phyloP scores from a whole-genome alignment of 1,140 invertebrate species.

The Cardiocondyla obscurior region DNA sequence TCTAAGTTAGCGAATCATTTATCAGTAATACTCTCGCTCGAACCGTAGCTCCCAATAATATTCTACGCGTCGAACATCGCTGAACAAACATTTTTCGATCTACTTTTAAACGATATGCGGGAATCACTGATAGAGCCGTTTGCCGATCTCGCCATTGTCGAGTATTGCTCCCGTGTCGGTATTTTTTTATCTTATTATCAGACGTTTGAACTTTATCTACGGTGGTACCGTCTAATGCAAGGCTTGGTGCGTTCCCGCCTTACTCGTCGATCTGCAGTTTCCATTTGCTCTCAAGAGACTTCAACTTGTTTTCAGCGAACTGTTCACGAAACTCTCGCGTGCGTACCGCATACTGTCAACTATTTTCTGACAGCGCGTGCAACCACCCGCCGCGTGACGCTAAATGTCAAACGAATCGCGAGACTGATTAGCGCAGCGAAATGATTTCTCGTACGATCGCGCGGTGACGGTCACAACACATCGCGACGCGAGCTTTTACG shows the following conservation, averaged over 20 bases:
- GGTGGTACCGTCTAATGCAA: neutral
- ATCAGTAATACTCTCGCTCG: neutral
- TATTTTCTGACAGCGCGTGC: neutral
- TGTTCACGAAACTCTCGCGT: constrained; percentile 9
- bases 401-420: constrained; percentile 35
- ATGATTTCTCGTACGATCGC: constrained; percentile 46
- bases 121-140: neutral
- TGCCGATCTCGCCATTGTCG: neutral
- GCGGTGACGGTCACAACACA: constrained; percentile 58
- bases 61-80: neutral
- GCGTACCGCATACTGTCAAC: constrained; percentile 1
- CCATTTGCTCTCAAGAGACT: neutral
- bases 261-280: neutral
- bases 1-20: neutral
- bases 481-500: constrained; percentile 69
- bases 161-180: neutral
- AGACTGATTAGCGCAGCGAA: constrained; percentile 49
- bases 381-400: constrained; percentile 15
- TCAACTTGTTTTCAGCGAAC: neutral
- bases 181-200: too few species aligned
- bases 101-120: neutral
- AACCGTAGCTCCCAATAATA: neutral
- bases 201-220: too few species aligned
- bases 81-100: neutral
- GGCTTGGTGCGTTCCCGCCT: neutral